phyloP scores from a whole-genome alignment of 2,113 vertebrate species.

The Rhea americana region DNA sequence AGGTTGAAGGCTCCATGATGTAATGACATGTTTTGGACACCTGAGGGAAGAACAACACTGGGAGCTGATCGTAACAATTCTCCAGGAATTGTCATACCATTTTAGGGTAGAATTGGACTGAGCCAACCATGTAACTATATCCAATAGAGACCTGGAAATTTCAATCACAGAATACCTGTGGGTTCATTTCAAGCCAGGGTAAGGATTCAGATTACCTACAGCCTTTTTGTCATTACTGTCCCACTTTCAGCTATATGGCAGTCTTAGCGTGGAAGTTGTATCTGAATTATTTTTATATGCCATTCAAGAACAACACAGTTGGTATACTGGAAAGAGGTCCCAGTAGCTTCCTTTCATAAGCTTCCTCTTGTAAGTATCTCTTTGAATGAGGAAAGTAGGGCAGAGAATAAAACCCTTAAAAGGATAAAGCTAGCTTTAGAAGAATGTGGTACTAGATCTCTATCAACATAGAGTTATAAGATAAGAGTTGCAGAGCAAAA shows the following conservation, averaged over 20 bases:
- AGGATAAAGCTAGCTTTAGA: not conserved
- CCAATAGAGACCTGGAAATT: not conserved
- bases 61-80: not conserved
- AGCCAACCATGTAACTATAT: not conserved
- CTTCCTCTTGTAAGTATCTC: not conserved
- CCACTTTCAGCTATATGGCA: not conserved
- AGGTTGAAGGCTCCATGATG: not conserved
- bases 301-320: not conserved
- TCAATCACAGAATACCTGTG: not conserved
- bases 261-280: rapidly evolving
- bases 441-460: not conserved
- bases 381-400: not conserved
- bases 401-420: not conserved
- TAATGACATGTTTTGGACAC: not conserved
- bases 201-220: rapidly evolving
- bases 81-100: not conserved
- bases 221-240: not conserved
- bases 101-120: not conserved
- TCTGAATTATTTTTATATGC: not conserved
- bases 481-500: not conserved
- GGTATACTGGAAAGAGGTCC: not conserved
- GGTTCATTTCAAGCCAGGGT: not conserved
- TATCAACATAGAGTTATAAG: not conserved
- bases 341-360: not conserved
- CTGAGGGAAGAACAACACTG: not conserved